These are phyloP conservation scores for Corydoras sp. DNA, from an alignment of 2,113 vertebrate genomes.

Conservation along the genomic window DNA sequence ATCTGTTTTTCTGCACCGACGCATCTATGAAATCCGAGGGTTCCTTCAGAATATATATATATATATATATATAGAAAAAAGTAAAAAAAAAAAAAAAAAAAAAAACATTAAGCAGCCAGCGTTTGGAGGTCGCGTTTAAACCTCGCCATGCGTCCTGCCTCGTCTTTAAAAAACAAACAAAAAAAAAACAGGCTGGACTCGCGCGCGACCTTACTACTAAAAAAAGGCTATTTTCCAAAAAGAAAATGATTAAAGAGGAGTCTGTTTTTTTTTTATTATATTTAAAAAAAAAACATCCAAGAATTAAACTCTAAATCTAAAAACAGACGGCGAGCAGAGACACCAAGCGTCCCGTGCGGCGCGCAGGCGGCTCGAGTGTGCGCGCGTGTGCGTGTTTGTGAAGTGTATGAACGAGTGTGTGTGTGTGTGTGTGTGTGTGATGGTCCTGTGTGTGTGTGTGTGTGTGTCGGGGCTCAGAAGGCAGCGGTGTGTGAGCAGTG, in stretches of 20 bases:
- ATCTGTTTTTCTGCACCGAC: no score
- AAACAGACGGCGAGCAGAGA: conserved; percentile 13
- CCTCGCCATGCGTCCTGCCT: no score
- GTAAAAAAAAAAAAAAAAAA: conserved; percentile 49
- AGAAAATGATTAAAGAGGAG: background rate
- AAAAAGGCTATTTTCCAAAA: background rate
- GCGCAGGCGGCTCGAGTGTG: background rate
- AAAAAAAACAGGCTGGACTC: background rate
- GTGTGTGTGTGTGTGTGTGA: background rate
- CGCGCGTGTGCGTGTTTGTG: conserved; percentile 73
- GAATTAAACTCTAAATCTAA: background rate
- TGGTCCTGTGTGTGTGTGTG: background rate
- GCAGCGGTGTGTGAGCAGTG: conserved; percentile 74
- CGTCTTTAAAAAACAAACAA: background rate
- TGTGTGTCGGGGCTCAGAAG: conserved; percentile 51
- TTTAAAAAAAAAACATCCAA: background rate
- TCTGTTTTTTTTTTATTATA: background rate
- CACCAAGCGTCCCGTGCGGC: background rate
- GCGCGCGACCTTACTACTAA: background rate
- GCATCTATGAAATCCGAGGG: no score
- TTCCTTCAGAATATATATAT: no score
- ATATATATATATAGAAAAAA: no score
- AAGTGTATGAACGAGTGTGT: conserved; percentile 20
- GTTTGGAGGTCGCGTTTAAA: no score
- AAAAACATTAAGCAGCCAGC: conserved; percentile 35